A percentile compares a stretch with the other conserved stretches of the same genome.
Evolutionary conservation across 1,140 invertebrate genomes (phyloP).

Genomic region (Ceratoteleas bidentatus): DNA sequence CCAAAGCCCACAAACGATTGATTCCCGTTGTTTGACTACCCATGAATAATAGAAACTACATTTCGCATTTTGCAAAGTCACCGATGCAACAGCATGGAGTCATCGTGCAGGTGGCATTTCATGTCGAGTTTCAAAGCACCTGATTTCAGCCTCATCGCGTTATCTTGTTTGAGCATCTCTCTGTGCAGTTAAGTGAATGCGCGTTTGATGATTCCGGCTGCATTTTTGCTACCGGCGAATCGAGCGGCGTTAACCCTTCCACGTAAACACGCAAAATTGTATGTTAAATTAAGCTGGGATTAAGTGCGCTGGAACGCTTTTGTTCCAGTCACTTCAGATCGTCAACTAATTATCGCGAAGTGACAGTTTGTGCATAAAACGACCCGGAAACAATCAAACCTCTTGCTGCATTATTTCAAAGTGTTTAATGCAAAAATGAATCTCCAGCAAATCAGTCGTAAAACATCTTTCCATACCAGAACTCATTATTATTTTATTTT

Average conservation of each 20-base stretch:
- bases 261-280: background rate
- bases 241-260: background rate
- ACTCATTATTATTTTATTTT: too few relatives aligned
- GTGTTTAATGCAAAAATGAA: too few relatives aligned
- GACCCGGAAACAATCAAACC: too few relatives aligned
- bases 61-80: conserved; percentile 8
- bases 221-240: background rate
- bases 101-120: conserved; percentile 19
- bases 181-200: conserved; percentile 21
- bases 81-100: background rate
- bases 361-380: too few relatives aligned
- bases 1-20: background rate
- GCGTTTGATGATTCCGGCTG: conserved; percentile 13
- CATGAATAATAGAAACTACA: background rate
- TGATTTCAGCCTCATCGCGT: conserved; percentile 20
- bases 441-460: too few relatives aligned
- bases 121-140: conserved; percentile 22
- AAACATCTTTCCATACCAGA: too few relatives aligned
- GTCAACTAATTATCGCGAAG: too few relatives aligned
- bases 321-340: too few relatives aligned
- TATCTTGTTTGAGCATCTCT: conserved; percentile 31
- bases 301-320: too few relatives aligned
- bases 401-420: too few relatives aligned
- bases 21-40: background rate
- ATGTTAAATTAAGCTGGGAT: background rate